Base-by-base conservation (phyloP, 2,797 vertebrate genomes). In the Agapornis canus region DNA sequence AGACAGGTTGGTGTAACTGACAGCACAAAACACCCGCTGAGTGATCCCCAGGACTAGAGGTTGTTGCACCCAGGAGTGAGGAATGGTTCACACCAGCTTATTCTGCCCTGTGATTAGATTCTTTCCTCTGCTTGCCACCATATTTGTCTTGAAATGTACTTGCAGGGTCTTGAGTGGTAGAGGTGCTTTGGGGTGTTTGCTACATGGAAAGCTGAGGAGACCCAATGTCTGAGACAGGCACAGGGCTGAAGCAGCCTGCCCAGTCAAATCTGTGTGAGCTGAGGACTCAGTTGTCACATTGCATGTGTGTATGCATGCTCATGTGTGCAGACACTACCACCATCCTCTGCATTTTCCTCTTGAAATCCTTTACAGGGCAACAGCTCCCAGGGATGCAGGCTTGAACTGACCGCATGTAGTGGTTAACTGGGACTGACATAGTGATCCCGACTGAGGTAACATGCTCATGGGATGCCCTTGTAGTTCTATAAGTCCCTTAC, bases 241-340 rank as follows among this genome's bases (percentile, higher is more conserved):
- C 22, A 9, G 23, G 19, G 40, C 45, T 81, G 89, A 47, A 60
- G 60, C 60, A 64, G 31, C 56, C 75, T 40, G 48, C 22, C 26
- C 20, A 9, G 49, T 5, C n/a, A 20, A 48, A 3, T 11, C 17
- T 9, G 15, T 3, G 9, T 13, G 37, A 81, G 39, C 31, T 5
- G 22, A 14, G 86, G 51, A 26, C 56, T 49, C 60, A 5, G 45
- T 8, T 25, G n/a, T 11, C 37, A 35, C 35, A 4, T 26, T 2
- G 21, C n/a, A 2, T 0, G 3, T 16, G 21, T 3, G 27, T 2
- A 1, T 2, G 20, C 11, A 2, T 4, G 22, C 14, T 17, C 2
- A 0, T 0, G 8, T 17, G 39, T 14, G 64, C 39, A 27, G 49
- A 16, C 13, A 5, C 77, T 49, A 42, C 47, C 1, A 0, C 6